phyloP scores from a whole-genome alignment of 2,888 invertebrate species.

The Drosophila putrida region DNA sequence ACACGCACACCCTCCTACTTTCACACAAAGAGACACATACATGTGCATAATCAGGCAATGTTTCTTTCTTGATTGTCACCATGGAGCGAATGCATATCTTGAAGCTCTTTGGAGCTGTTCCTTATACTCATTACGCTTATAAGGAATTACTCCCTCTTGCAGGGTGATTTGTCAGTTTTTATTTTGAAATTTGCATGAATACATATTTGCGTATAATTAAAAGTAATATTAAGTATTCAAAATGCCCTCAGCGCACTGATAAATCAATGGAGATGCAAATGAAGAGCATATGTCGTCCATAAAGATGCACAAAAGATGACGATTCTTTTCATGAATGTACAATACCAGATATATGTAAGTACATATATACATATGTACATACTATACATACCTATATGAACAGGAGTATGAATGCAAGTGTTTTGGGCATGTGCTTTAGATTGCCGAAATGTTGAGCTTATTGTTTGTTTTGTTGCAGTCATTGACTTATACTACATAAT shows the following conservation, averaged over 20 bases:
- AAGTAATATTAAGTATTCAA: slow-evolving; percentile 39
- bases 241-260: slow-evolving; percentile 14
- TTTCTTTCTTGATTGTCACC: slow-evolving; percentile 33
- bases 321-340: slow-evolving; percentile 13
- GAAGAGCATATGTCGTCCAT: slow-evolving; percentile 64
- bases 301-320: slow-evolving; percentile 50
- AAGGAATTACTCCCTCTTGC: slow-evolving; percentile 26
- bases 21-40: slow-evolving; percentile 1
- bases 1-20: background rate
- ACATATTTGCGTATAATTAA: slow-evolving; percentile 66
- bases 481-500: slow-evolving; percentile 52
- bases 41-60: background rate
- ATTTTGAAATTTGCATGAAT: slow-evolving; percentile 52
- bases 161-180: slow-evolving; percentile 45
- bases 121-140: slow-evolving; percentile 14
- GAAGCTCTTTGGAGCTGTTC: slow-evolving; percentile 26
- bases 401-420: slow-evolving; percentile 23
- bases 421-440: slow-evolving; percentile 11
- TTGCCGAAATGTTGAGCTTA: slow-evolving; percentile 33
- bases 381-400: background rate
- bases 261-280: slow-evolving; percentile 45
- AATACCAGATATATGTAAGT: no score
- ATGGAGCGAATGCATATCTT: slow-evolving; percentile 22
- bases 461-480: slow-evolving; percentile 45
- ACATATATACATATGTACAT: no score